A percentile compares a stretch with the other conserved stretches of the same genome.
These are phyloP conservation scores for Cephalopachus bancanus DNA, from an alignment of 2,797 vertebrate species.

Conservation along the genomic window DNA sequence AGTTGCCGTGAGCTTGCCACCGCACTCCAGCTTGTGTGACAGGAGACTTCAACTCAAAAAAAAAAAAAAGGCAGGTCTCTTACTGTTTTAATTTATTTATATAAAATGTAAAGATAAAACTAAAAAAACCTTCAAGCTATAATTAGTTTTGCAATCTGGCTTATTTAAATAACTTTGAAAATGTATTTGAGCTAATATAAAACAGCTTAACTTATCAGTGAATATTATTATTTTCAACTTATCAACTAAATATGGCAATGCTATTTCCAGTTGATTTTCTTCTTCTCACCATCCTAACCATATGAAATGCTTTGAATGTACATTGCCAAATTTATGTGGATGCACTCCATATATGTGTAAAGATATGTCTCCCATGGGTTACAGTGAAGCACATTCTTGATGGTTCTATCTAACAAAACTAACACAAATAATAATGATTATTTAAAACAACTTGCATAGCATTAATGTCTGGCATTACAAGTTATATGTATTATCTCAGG, in stretches of 20 bases:
- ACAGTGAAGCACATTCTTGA: not conserved
- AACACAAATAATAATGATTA: not conserved
- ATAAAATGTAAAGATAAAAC: not conserved
- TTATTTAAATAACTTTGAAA: conserved; percentile 35
- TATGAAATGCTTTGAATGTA: not conserved
- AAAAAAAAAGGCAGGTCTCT: not conserved
- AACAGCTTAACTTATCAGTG: not conserved
- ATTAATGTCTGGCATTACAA: not conserved
- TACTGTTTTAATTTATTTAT: not conserved
- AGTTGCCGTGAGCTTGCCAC: no score
- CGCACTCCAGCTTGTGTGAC: no score
- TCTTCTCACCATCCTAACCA: not conserved
- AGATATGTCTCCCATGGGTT: not conserved
- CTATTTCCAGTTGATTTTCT: conserved; percentile 6
- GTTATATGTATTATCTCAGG: not conserved
- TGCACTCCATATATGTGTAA: not conserved
- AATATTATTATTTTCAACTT: not conserved
- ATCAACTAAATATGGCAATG: not conserved
- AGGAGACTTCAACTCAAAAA: no score
- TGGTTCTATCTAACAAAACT: not conserved
- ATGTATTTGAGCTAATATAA: not conserved
- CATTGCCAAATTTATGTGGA: not conserved
- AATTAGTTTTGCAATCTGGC: not conserved
- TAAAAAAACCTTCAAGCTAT: not conserved
- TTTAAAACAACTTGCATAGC: not conserved